Conservation (phyloP, 2,888 invertebrate genomes). For the Harpagoxenus sublaevis region DNA sequence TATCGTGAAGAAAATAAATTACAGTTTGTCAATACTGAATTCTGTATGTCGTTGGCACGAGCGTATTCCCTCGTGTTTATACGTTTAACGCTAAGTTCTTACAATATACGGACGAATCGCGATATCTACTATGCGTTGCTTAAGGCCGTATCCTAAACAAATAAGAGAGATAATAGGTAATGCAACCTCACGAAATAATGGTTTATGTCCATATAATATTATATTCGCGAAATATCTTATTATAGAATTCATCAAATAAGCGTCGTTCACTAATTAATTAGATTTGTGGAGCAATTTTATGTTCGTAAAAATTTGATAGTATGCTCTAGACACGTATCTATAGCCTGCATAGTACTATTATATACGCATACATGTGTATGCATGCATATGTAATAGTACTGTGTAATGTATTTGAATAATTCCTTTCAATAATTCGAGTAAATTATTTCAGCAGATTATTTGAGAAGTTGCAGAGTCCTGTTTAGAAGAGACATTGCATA, state of each 20-base stretch:
- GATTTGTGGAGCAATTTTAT: conserved; percentile 9
- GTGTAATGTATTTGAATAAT: neutral
- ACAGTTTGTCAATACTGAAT: conserved; percentile 85
- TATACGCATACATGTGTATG: neutral
- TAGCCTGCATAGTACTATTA: neutral
- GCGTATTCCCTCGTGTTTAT: conserved; percentile 74
- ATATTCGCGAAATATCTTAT: neutral
- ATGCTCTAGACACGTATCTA: neutral
- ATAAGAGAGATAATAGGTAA: conserved; percentile 27
- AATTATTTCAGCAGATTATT: conserved; percentile 25
- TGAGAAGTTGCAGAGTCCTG: conserved; percentile 9
- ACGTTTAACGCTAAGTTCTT: conserved; percentile 71
- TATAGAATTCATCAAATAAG: conserved; percentile 17
- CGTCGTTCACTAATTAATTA: neutral
- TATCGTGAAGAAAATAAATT: conserved; percentile 84
- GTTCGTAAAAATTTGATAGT: neutral
- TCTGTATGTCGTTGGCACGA: conserved; percentile 82
- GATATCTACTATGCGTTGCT: conserved; percentile 57
- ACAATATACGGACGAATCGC: conserved; percentile 74
- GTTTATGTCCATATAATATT: neutral
- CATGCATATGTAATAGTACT: neutral
- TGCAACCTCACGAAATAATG: conserved; percentile 39
- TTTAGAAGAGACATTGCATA: conserved; percentile 31
- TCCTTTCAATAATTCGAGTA: neutral
- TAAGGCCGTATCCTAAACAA: conserved; percentile 64